Percentiles rank a stretch among this genome's conserved stretches.
phyloP scores from a whole-genome alignment of 1,140 invertebrate genomes.

The Philaenus spumarius region DNA sequence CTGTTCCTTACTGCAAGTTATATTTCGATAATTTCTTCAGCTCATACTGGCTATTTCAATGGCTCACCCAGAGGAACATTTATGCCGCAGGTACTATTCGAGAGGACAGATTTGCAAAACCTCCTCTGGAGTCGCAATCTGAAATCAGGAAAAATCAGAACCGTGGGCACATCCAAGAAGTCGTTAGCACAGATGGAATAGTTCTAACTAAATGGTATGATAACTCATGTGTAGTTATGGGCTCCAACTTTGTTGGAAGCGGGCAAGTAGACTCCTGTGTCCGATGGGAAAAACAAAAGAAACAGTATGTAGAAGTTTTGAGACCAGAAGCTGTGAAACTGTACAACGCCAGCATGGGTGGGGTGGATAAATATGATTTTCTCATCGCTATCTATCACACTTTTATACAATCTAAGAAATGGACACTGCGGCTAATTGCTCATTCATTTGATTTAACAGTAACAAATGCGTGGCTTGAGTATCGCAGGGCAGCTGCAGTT shows the following conservation, averaged over 20 bases:
- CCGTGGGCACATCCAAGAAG: neutral
- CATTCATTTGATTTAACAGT: slow-evolving; percentile 20
- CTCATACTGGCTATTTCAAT: slow-evolving; percentile 7
- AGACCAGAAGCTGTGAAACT: slow-evolving; percentile 35
- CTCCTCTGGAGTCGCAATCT: slow-evolving; percentile 10
- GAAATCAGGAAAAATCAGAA: slow-evolving; percentile 6
- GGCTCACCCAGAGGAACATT: slow-evolving; percentile 10
- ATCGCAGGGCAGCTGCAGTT: neutral
- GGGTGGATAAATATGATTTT: slow-evolving; percentile 34
- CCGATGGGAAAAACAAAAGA: slow-evolving; percentile 33
- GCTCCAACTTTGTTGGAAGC: slow-evolving; percentile 21
- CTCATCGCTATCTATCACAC: slow-evolving; percentile 23
- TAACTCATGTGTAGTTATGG: slow-evolving; percentile 15
- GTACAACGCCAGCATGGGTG: slow-evolving; percentile 40
- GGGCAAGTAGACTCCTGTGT: slow-evolving; percentile 22
- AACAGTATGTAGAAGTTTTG: slow-evolving; percentile 32
- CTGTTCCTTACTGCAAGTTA: too few relatives aligned
- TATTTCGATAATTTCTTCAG: slow-evolving; percentile 18
- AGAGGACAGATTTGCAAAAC: slow-evolving; percentile 13
- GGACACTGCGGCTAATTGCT: slow-evolving; percentile 18
- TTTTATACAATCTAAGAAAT: slow-evolving; percentile 19
- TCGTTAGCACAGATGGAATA: slow-evolving; percentile 8
- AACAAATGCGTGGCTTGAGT: slow-evolving; percentile 23
- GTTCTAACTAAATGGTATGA: too few relatives aligned
- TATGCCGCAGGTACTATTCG: slow-evolving; percentile 20